Evolutionary conservation across 1,140 invertebrate genomes (phyloP), one percentile per base, ranked within the genome.

Genomic region (Penaeus indicus): DNA sequence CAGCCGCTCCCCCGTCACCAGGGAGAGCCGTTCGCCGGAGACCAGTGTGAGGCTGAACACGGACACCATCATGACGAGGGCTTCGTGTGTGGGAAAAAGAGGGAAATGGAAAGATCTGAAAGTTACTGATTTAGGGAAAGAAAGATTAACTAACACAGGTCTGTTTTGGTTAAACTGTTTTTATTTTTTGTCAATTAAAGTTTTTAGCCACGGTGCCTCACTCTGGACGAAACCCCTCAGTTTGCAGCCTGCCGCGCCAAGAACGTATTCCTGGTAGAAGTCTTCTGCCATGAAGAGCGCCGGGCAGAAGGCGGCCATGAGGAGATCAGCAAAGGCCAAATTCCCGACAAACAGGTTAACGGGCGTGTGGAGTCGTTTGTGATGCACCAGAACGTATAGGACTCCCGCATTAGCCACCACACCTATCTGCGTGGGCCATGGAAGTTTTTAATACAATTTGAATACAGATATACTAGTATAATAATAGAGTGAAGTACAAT

Each of bases 301-400:
- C 7, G 82, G 82, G 69, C 82, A 67, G 27, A 69, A 0, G 38
- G 62, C 82, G n/a, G 82, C 82, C 42, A 64, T 11, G 8, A 84
- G 82, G 11, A 84, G 82, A n/a, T 84, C 82, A 69, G 82, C 82
- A 21, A 84, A 62, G 7, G 82, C 82, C 13, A 84, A 64, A 61
- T 84, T 84, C 1, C 82, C 82, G 8, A 84, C 22, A 61, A 84
- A 84, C 21, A 84, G 19, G 21, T 69, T 84, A 25, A 69, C 42
- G 19, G 63, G 19, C 1, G 82, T 69, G 21, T 47, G 82, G 25
- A 84, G 82, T 13, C n/a, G 27, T 16, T 25, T 64, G 3, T 84
- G 32, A 42, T n/a, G 62, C 4, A 18, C 27, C 64, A 84, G 18
- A 8, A 84, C 16, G 38, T 69, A 72, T n/a, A 84, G 64, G 63